Base-by-base conservation (phyloP, 35 echinoderm and acorn worm genomes). In the Diadema setosum region DNA sequence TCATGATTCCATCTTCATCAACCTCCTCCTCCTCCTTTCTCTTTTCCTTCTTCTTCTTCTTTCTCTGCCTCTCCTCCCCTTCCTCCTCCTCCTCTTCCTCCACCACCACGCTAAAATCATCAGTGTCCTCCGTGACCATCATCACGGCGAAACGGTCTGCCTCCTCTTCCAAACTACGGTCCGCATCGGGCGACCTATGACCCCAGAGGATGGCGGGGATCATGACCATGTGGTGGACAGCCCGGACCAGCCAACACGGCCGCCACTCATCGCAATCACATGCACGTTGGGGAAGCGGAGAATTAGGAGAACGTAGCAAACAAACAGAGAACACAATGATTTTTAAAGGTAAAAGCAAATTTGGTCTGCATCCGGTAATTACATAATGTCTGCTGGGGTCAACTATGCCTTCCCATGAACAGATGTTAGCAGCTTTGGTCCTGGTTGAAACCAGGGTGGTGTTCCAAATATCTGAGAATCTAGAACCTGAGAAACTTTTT, bases 241-340 rank as follows among this genome's bases (percentile, higher is more conserved):
- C 73, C 9, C 73, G 73, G 11, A 78, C 73, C 20, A 78, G 44
- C 73, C 73, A 78, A 78, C 73, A 78, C 5, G 73, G 73, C 73
- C 44, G 73, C 26, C 8, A 9, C 37, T 44, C 73, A 78, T 42
- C 9, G 3, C 11, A 25, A n/a, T 78, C 73, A n/a, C 73, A 78
- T 16, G 73, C 73, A 35, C 73, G 37, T 21, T 8, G 40, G 73
- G 44, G 11, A 78, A 36, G 44, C 73, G 37, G 73, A n/a, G n/a
- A n/a, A n/a, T n/a, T n/a, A n/a, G n/a, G n/a, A n/a, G n/a, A n/a
- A n/a, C n/a, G n/a, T n/a, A n/a, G n/a, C n/a, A n/a, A n/a, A n/a
- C n/a, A n/a, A n/a, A n/a, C n/a, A n/a, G n/a, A n/a, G n/a, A n/a
- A n/a, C n/a, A n/a, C n/a, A n/a, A n/a, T n/a, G n/a, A n/a, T n/a